Base-by-base conservation (phyloP, 2,113 vertebrate species). In the Todiramphus saurophagus region DNA sequence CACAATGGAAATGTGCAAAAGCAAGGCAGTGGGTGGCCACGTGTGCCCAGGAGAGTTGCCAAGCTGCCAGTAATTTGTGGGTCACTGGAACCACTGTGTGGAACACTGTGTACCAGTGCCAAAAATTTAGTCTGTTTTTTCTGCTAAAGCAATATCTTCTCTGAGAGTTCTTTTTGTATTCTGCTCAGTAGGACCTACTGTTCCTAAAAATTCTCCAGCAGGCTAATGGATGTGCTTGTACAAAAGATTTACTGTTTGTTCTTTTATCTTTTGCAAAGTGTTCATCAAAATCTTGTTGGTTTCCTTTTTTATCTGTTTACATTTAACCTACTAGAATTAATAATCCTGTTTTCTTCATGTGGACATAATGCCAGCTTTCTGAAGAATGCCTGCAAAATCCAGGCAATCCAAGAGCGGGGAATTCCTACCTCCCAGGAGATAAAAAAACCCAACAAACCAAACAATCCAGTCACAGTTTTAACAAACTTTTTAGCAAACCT, bases 11-110 rank as follows among this genome's bases (percentile, higher is more conserved):
- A 82, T 67, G 30, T 15, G 41, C 53, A 23, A 90, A 83, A 74
- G 58, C 0, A 1, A 90, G 50, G 68, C 66, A 68, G 30, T 0
- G 1, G 16, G 13, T 59, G 41, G 43, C 37, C 8, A 33, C 2
- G 6, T 31, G 58, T 58, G 55, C 78, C 68, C 37, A 31, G 46
- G 64, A 53, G 17, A 74, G 14, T 31, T 37, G 77, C 68, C 2
- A 5, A 80, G 24, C 18, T 5, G 2, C 24, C 76, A 74, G 44
- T 39, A 76, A 80, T 66, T 60, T 69, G 27, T 66, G 19, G 7
- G 18, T 76, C 20, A 41, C n/a, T n/a, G 5, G 3, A 89, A n/a
- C 10, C 51, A n/a, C n/a, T n/a, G n/a, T 80, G 11, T 3, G 48
- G 55, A 82, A 73, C 60, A 23, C 27, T 62, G 30, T 2, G 23